phyloP scores from a whole-genome alignment of 2,888 invertebrate genomes.

The Machimus atricapillus region DNA sequence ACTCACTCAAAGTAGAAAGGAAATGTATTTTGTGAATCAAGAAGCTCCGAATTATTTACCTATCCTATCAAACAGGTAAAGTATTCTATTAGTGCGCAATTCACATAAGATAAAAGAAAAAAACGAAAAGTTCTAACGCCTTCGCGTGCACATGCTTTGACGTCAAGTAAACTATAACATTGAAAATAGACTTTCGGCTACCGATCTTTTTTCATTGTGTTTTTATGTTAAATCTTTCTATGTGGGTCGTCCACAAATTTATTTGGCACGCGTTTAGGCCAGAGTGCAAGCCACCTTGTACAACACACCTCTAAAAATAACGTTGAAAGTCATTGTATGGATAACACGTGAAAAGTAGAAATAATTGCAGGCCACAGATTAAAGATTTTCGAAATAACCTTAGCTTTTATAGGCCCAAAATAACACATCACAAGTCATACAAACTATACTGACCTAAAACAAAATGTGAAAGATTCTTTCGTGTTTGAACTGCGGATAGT shows the following conservation, averaged over 20 bases:
- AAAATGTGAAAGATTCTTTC: background rate
- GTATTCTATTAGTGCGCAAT: background rate
- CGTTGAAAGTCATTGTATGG: background rate
- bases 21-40: background rate
- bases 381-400: background rate
- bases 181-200: background rate
- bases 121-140: background rate
- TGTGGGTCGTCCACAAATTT: conserved; percentile 5
- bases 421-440: background rate
- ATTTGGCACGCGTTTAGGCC: background rate
- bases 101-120: background rate
- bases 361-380: background rate
- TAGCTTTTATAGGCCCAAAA: background rate
- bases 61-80: background rate
- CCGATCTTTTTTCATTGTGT: background rate
- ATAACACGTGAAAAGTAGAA: conserved; percentile 29
- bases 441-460: background rate
- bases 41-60: background rate
- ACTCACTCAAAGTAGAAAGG: background rate
- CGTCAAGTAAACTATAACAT: background rate
- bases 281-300: conserved; percentile 1
- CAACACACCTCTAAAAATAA: conserved; percentile 25
- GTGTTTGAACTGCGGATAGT: background rate
- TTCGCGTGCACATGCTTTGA: background rate
- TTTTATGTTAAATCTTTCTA: background rate